These are phyloP conservation scores for Pachyuromys duprasi DNA, from an alignment of 2,797 vertebrate species.

Conservation along the genomic window DNA sequence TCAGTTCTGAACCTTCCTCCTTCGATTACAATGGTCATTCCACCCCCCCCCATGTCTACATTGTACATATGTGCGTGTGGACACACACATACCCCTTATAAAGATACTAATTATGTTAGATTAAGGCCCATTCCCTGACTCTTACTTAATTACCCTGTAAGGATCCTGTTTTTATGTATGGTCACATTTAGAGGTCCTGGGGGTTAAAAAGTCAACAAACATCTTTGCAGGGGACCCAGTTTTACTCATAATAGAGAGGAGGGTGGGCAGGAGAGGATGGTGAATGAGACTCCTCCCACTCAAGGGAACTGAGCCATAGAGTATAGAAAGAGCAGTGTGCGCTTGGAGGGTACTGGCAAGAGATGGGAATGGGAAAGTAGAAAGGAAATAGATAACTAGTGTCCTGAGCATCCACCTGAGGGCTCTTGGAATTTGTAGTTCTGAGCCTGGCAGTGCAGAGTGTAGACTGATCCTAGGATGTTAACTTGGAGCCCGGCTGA, in stretches of 20 bases:
- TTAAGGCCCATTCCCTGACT: not conserved
- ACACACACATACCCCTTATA: not conserved
- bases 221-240: not conserved
- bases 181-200: not conserved
- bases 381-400: not conserved
- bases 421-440: not conserved
- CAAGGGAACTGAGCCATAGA: not conserved
- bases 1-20: not conserved
- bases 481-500: not conserved
- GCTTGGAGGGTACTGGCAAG: not conserved
- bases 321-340: not conserved
- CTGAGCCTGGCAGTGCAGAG: not conserved
- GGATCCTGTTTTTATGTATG: not conserved
- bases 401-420: not conserved
- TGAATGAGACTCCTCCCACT: not conserved
- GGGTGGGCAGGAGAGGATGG: not conserved
- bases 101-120: not conserved
- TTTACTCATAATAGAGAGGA: not conserved
- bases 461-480: not conserved
- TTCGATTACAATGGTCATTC: not conserved
- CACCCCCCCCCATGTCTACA: too few species aligned
- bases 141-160: not conserved
- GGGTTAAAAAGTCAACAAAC: not conserved
- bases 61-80: not conserved
- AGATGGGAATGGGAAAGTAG: not conserved